These are phyloP conservation scores for Pelagia noctiluca DNA, from an alignment of 30 jellyfish, hydroid and myxozoan genomes.

Conservation along the genomic window DNA sequence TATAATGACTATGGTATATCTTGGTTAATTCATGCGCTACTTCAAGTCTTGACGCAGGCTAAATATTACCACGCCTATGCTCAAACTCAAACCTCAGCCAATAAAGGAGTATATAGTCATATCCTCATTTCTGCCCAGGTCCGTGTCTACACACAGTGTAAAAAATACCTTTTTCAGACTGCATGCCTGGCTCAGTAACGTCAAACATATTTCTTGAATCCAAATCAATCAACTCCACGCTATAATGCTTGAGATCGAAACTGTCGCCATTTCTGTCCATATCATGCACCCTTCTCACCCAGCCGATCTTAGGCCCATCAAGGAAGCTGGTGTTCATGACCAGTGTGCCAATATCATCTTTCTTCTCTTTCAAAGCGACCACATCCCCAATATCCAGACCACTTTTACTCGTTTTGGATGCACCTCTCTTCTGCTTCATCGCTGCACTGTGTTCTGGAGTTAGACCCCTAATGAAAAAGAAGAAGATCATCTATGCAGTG, in stretches of 20 bases:
- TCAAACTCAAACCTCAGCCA: too few species aligned
- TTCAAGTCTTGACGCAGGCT: too few species aligned
- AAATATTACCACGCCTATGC: too few species aligned
- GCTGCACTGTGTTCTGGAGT: slow-evolving; percentile 73
- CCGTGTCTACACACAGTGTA: not conserved
- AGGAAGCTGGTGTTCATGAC: slow-evolving; percentile 58
- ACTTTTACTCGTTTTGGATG: slow-evolving; percentile 14
- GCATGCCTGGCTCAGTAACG: too few species aligned
- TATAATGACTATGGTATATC: too few species aligned
- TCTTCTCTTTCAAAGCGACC: slow-evolving; percentile 77
- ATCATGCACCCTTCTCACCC: slow-evolving; percentile 36
- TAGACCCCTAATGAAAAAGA: slow-evolving; percentile 80
- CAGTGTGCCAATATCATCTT: slow-evolving; percentile 78
- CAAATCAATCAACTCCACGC: slow-evolving; percentile 33
- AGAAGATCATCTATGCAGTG: not conserved
- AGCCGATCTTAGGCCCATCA: slow-evolving; percentile 59
- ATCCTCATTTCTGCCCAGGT: too few species aligned
- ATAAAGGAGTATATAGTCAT: too few species aligned
- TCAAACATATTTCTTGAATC: not conserved
- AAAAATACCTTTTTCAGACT: not conserved
- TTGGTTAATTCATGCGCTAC: too few species aligned
- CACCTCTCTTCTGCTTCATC: slow-evolving; percentile 8
- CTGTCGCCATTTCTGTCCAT: slow-evolving; percentile 27
- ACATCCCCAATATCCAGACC: slow-evolving; percentile 76
- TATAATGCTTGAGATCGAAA: slow-evolving; percentile 42